phyloP scores from a whole-genome alignment of 1,140 invertebrate genomes.

The Pseudoatta argentina region DNA sequence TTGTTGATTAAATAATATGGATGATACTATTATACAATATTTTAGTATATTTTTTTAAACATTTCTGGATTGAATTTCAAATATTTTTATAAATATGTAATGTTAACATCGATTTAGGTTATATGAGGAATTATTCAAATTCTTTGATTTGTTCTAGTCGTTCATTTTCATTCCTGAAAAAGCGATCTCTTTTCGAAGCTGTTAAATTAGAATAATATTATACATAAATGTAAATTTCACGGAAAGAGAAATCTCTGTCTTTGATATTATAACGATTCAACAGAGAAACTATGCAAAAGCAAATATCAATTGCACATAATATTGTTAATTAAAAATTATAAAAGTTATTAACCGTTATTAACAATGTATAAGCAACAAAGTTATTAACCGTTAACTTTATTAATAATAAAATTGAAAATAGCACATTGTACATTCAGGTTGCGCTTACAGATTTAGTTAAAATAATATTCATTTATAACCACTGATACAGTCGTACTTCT shows the following conservation, averaged over 20 bases:
- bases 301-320: not conserved
- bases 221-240: constrained; percentile 25
- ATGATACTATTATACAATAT: not conserved
- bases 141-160: not conserved
- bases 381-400: constrained; percentile 24
- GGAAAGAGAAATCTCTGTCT: not conserved
- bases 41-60: not conserved
- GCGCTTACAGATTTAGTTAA: constrained; percentile 9
- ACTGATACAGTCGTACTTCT: not conserved
- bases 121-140: not conserved
- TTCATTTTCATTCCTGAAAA: constrained; percentile 4
- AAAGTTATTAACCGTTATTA: constrained; percentile 29
- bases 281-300: constrained; percentile 19
- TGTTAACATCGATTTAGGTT: not conserved
- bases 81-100: not conserved
- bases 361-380: not conserved
- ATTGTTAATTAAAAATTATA: constrained; percentile 43
- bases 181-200: not conserved
- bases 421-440: constrained; percentile 4
- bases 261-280: constrained; percentile 7
- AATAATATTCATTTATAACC: constrained; percentile 25
- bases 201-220: not conserved
- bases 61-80: not conserved
- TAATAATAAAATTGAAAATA: constrained; percentile 24
- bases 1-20: not conserved